phyloP scores from a whole-genome alignment of 2,113 vertebrate species.

The Platycercus adscitus region DNA sequence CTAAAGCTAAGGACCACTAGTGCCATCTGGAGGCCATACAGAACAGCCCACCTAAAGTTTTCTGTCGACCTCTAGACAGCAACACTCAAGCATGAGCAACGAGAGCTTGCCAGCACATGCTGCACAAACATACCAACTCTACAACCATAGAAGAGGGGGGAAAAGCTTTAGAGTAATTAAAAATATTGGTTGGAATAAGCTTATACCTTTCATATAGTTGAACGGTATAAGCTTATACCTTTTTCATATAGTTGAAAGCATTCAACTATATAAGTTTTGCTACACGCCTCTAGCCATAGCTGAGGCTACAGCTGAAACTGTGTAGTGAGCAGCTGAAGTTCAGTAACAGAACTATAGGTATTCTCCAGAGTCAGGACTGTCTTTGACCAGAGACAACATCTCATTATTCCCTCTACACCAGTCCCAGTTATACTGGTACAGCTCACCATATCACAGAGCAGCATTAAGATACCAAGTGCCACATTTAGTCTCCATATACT shows the following conservation, averaged over 20 bases:
- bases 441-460: neutral
- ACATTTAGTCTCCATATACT: neutral
- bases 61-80: neutral
- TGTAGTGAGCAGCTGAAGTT: neutral
- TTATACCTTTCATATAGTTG: neutral
- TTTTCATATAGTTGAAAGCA: neutral
- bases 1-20: neutral
- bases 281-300: neutral
- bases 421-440: neutral
- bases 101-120: neutral
- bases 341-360: neutral
- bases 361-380: neutral
- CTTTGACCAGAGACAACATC: neutral
- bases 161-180: neutral
- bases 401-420: neutral
- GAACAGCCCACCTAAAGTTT: neutral
- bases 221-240: neutral
- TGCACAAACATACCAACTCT: neutral
- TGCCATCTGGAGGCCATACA: constrained; percentile 54
- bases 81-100: neutral
- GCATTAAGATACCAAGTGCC: neutral
- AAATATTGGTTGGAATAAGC: neutral
- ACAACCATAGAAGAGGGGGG: neutral
- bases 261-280: neutral
- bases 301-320: neutral